These are phyloP conservation scores for Phragmatobia fuliginosa DNA, from an alignment of 2,888 invertebrate genomes.

Conservation along the genomic window DNA sequence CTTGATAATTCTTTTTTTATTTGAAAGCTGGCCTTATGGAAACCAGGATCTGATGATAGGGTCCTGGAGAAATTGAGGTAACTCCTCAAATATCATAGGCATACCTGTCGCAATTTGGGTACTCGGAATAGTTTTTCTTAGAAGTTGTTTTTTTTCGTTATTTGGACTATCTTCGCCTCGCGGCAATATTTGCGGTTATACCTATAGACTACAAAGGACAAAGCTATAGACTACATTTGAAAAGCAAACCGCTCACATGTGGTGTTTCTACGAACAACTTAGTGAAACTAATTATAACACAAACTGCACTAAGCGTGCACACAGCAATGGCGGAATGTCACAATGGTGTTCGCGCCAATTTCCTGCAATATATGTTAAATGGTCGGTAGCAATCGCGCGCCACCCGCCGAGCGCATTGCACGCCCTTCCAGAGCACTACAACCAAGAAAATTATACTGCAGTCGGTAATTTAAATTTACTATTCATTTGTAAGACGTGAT, in stretches of 20 bases:
- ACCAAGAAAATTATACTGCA: constrained; percentile 35
- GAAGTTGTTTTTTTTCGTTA: too few species aligned
- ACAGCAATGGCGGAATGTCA: constrained; percentile 54
- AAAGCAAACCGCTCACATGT: constrained; percentile 20
- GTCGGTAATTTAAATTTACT: constrained; percentile 26
- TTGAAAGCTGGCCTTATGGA: too few species aligned
- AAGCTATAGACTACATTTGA: not conserved
- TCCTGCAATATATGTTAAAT: constrained; percentile 73
- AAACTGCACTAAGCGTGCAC: constrained; percentile 53
- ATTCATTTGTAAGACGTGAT: constrained; percentile 25
- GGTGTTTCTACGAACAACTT: constrained; percentile 43
- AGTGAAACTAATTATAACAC: constrained; percentile 65
- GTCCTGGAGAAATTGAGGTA: too few species aligned
- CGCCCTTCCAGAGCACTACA: constrained; percentile 48
- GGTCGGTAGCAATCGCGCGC: constrained; percentile 63
- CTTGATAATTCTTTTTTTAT: too few species aligned
- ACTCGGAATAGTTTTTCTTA: too few species aligned
- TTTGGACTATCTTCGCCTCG: too few species aligned
- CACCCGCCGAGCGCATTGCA: constrained; percentile 36
- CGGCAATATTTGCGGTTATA: too few species aligned
- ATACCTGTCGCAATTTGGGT: too few species aligned
- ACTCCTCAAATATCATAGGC: too few species aligned
- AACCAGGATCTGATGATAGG: too few species aligned
- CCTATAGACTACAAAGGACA: too few species aligned
- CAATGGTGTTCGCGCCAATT: constrained; percentile 62